These are phyloP conservation scores for Phylloscopus collybita DNA, from an alignment of 2,797 vertebrate species.

Conservation along the genomic window DNA sequence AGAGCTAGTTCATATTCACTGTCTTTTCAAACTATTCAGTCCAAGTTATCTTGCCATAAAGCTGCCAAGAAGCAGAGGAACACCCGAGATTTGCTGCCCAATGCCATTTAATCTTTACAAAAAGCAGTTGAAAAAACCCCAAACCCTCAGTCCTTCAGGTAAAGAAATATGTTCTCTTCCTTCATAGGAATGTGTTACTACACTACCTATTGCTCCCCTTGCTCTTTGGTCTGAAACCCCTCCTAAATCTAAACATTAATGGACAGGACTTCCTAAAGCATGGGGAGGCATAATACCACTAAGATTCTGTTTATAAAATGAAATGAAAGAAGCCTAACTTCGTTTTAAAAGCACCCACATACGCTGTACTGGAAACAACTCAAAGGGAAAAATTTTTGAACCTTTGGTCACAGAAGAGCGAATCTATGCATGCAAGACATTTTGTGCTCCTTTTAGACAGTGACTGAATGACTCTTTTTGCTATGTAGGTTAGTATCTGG, in stretches of 20 bases:
- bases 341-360: neutral
- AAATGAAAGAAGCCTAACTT: neutral
- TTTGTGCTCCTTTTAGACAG: neutral
- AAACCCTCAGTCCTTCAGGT: neutral
- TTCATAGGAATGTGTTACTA: neutral
- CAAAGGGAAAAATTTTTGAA: neutral
- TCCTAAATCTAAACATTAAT: neutral
- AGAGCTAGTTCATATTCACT: neutral
- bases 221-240: neutral
- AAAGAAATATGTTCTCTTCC: neutral
- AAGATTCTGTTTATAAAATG: neutral
- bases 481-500: neutral
- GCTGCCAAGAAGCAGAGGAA: neutral
- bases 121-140: neutral
- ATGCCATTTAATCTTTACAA: neutral
- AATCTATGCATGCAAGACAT: neutral
- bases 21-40: neutral
- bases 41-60: neutral
- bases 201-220: neutral
- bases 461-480: neutral
- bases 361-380: neutral
- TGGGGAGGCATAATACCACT: neutral
- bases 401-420: neutral
- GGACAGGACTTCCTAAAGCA: neutral
- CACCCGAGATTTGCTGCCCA: neutral